phyloP scores from a whole-genome alignment of 1,140 invertebrate species.

The Drosophila varians region DNA sequence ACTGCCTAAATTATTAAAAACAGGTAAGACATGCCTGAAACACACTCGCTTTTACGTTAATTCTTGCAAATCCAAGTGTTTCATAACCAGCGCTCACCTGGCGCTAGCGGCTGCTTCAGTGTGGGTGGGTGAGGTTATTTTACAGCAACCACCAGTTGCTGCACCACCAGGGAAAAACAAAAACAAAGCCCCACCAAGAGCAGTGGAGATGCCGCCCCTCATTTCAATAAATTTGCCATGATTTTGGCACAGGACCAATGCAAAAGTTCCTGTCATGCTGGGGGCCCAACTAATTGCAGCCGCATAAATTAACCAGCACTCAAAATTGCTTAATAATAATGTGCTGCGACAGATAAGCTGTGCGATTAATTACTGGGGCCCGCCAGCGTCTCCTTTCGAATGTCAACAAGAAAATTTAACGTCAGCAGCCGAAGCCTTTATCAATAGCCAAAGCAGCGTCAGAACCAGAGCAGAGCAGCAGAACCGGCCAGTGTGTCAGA shows the following conservation, averaged over 20 bases:
- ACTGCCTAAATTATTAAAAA: not conserved
- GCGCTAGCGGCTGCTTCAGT: not conserved
- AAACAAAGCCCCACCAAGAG: not conserved
- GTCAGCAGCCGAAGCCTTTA: conserved; percentile 45
- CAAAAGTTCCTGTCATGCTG: conserved; percentile 27
- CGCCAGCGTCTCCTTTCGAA: conserved; percentile 23
- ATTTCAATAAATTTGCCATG: conserved; percentile 17
- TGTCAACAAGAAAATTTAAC: conserved; percentile 44
- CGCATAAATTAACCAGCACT: conserved; percentile 54
- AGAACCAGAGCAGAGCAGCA: not conserved
- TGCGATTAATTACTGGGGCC: conserved; percentile 43
- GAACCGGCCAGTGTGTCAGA: conserved; percentile 44
- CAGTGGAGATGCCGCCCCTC: not conserved
- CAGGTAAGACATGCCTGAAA: not conserved
- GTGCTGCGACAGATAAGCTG: conserved; percentile 55
- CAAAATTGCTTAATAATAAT: conserved; percentile 39
- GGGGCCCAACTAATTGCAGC: conserved; percentile 56
- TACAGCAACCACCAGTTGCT: conserved; percentile 41
- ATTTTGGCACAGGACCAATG: conserved; percentile 56
- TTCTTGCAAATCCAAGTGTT: conserved; percentile 5
- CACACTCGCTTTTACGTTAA: not conserved
- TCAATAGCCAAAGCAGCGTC: conserved; percentile 48
- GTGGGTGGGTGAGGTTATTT: conserved; percentile 10
- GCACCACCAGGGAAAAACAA: not conserved
- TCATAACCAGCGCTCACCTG: conserved; percentile 25